These are phyloP conservation scores for Castor canadensis DNA, from an alignment of 2,113 vertebrate genomes.

Conservation along the genomic window DNA sequence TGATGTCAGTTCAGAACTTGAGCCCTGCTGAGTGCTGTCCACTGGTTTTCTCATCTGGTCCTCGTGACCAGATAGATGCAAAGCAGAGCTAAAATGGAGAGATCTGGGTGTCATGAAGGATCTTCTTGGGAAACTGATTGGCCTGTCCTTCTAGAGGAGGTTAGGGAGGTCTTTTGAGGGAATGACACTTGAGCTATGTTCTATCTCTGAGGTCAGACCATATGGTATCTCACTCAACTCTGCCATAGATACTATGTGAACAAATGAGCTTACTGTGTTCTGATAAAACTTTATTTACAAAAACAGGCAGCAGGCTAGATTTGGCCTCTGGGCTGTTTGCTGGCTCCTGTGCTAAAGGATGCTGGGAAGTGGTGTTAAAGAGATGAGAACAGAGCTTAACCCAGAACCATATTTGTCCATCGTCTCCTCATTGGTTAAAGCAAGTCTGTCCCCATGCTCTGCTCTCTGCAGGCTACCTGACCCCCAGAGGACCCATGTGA, in stretches of 20 bases:
- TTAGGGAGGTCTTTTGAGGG: neutral
- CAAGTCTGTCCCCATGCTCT: neutral
- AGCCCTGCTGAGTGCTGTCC: neutral
- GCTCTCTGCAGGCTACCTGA: conserved; percentile 92
- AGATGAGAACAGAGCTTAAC: neutral
- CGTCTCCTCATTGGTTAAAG: neutral
- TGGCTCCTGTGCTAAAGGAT: neutral
- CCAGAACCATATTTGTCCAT: neutral
- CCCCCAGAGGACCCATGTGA: conserved; percentile 94
- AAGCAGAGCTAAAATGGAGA: neutral
- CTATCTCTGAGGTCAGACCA: neutral
- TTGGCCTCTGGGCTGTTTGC: neutral
- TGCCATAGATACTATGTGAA: neutral
- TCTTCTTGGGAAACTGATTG: neutral
- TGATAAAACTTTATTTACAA: neutral
- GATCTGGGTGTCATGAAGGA: neutral
- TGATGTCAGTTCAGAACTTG: neutral
- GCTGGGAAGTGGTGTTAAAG: conserved; percentile 47
- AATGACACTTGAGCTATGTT: neutral
- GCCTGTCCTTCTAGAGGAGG: neutral
- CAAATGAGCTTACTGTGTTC: neutral
- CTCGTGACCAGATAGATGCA: neutral
- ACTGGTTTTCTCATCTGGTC: fast-evolving
- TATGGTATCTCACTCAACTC: neutral
- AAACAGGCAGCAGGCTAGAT: neutral